These are phyloP conservation scores for Campylorhamphus procurvoides DNA, from an alignment of 2,113 vertebrate species.

Conservation along the genomic window DNA sequence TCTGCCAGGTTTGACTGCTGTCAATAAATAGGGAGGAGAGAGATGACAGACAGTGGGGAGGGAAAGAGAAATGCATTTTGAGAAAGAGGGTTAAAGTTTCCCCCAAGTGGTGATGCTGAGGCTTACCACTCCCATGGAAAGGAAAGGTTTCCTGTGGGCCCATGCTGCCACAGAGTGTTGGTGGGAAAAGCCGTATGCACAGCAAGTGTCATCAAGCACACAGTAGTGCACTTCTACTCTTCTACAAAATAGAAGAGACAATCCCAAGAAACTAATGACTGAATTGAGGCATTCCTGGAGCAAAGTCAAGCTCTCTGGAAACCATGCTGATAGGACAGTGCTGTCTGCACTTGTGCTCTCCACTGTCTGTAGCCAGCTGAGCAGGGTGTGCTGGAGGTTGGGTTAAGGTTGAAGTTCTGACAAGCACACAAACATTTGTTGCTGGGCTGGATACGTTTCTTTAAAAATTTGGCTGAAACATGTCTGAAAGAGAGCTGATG, in stretches of 20 bases:
- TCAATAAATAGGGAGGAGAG: neutral
- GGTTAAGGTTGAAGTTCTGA: neutral
- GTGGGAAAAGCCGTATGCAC: neutral
- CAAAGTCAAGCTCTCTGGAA: neutral
- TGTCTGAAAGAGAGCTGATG: neutral
- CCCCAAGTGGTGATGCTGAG: neutral
- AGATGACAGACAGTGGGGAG: neutral
- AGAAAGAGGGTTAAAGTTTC: neutral
- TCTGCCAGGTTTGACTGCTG: conserved; percentile 11
- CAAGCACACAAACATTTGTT: neutral
- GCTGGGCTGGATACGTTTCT: neutral
- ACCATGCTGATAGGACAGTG: neutral
- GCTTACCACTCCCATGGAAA: neutral
- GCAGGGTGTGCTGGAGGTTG: neutral
- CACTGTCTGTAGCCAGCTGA: neutral
- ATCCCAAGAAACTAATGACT: neutral
- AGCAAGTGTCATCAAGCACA: fast-evolving
- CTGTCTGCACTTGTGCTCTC: neutral
- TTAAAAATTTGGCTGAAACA: neutral
- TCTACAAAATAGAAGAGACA: neutral
- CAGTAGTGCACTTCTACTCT: neutral
- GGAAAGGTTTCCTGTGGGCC: neutral
- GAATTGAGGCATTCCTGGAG: neutral
- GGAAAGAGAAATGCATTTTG: neutral
- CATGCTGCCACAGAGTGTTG: neutral